Base-by-base conservation (phyloP, 2,113 vertebrate species). In the Elachura formosa region DNA sequence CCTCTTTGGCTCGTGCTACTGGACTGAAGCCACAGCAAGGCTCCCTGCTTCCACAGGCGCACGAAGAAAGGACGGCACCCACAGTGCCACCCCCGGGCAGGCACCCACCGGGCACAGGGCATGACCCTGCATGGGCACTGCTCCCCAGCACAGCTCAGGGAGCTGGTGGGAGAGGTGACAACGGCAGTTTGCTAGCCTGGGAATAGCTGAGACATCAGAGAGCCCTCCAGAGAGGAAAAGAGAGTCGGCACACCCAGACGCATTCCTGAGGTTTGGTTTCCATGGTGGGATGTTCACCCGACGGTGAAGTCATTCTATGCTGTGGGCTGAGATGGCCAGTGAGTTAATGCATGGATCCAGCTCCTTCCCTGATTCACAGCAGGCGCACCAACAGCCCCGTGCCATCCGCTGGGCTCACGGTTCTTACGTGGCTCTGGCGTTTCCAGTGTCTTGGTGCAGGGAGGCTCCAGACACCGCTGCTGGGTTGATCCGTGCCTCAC, bases 211-310 rank as follows among this genome's bases (percentile, higher is more conserved):
- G 87, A 90, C 54, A 10, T 55, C 40, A 7, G 5, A 59, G 69
- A 92, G 81, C 66, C 77, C 66, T 95, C 5, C 0, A 8, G 93
- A 88, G 78, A 45, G 69, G 41, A 83, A 90, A 87, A 48, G 72
- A 31, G 79, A 80, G 84, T n/a, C 71, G 91, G 87, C 96, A 94
- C 96, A 90, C 91, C 93, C 96, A 96, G 92, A 72, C 25, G 25
- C 95, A 97, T 96, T 97, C 96, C 92, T 97, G 96, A 97, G 96
- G 96, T 96, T 95, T 96, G 92, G 92, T 95, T 96, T 91, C 96
- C 96, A 97, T 91, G 94, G 91, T 93, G 95, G 94, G 96, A 96
- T 90, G 83, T 86, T 93, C 94, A 96, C 79, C 95, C 91, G 67
- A 66, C 94, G 0, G 92, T 97, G 96, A 97, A 97, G 95, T 97